Base-by-base conservation (phyloP, 2,113 vertebrate species). In the Xenopus borealis region DNA sequence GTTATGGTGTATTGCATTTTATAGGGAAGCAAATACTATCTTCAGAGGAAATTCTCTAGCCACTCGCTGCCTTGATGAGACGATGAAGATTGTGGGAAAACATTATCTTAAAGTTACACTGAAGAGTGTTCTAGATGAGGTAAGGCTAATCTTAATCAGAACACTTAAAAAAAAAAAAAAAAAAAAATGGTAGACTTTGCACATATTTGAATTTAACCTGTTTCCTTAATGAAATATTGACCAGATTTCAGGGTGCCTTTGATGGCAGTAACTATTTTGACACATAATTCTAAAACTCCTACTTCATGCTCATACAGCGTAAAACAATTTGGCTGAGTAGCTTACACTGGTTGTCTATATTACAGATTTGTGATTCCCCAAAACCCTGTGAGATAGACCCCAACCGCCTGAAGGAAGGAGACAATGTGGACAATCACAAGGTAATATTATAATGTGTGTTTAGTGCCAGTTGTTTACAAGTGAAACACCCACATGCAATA, bases 301-400 rank as follows among this genome's bases (percentile, higher is more conserved):
- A 27, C 1, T 27, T 27, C 23, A 27, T 27, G 23, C 23, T 27
- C 23, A 27, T 27, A 27, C 23, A 1, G 23, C 23, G 23, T 27
- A 27, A 27, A 47, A 11, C 46, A 47, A 11, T 47, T 10, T 47
- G 46, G 46, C 12, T 47, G 46, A 11, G 12, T 47, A 47, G 12
- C 12, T 47, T 47, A 40, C 14, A 50, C 47, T 10, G 14, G 3
- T 4, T 50, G 6, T 55, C 2, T 55, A 30, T 83, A 47, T 88
- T 89, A 78, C 81, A 93, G 97, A 98, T 99, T 80, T 99, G 95
- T 81, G 95, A 98, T 58, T 94, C 94, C 78, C 95, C 89, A 79
- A 99, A 98, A 85, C 86, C 94, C 18, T 99, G 97, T 92, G 97
- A 99, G 88, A 98, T 99, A 62, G 97, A 99, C 85, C 96, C 95